Base-by-base conservation (phyloP, 2,797 vertebrate genomes). In the Halcyon chelicuti region DNA sequence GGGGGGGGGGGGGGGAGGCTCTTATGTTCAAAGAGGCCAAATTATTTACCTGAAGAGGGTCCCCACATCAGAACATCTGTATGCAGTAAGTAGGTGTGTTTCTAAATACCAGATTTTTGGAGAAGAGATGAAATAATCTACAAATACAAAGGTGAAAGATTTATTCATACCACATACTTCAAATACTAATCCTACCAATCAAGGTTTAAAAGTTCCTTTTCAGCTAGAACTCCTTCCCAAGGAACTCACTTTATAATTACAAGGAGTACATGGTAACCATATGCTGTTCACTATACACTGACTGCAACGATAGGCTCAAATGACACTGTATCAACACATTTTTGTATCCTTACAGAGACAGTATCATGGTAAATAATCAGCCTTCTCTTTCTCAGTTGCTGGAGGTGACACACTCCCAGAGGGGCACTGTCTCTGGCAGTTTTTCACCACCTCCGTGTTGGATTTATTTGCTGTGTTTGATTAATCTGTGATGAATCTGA, bases 21-120 rank as follows among this genome's bases (percentile, higher is more conserved):
- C 77, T 61, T 42, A 21, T 12, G 35, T 74, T 92, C 84, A 87
- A 87, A 95, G 78, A 80, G 74, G 57, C 29, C 67, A 81, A 93
- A 88, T 63, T 70, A 86, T 61, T 79, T 79, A 94, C 79, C 75
- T 90, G 85, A 78, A 75, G 46, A 93, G n/a, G 25, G 42, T 90
- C 15, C n/a, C 51, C 46, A 81, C 46, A 60, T 60, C 58, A 92
- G 57, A 95, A 78, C 37, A 86, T 73, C 85, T 57, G 39, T 22
- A 47, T 26, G 20, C 54, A 94, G 37, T 70, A 84, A 78, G 39
- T 47, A 87, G 39, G 7, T 62, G 37, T 77, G 62, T 40, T 94
- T 73, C 82, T 88, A 95, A 93, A 78, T 17, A 94, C 5, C 73
- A 78, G n/a, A 66, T 40, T 78, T 94, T 86, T 62, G 29, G 33